Base-by-base conservation (phyloP, 1,140 invertebrate genomes). In the Drosophila sp. region DNA sequence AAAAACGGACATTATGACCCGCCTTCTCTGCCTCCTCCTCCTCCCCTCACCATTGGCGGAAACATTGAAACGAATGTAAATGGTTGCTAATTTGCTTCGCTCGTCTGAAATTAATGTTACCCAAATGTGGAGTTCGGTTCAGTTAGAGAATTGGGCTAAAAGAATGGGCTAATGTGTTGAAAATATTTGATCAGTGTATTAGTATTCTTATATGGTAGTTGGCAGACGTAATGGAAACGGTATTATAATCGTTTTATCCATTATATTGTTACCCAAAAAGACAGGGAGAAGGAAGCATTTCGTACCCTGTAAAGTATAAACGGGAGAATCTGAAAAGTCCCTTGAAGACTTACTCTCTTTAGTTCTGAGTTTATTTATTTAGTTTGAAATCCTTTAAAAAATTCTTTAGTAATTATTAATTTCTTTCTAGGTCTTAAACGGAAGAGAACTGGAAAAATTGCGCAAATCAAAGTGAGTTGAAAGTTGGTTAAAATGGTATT, bases 61-160 rank as follows among this genome's bases (percentile, higher is more conserved):
- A 76, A 50, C 79, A 84, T 79, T 89, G 56, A 62, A 76, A 50
- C 79, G 82, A 79, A 86, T 87, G 76, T 79, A 76, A 70, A 81
- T 83, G 70, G 66, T 76, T 71, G 70, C 83, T 86, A 86, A 89
- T 86, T 86, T 83, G 79, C 60, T 69, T 66, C 33, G 7, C 64
- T 62, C 50, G 17, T 62, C 66, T 62, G 55, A 68, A 79, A 79
- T 70, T 75, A 82, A 87, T 72, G 60, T 60, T 61, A 71, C 40
- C 32, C 55, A 4, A 80, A 85, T 63, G 68, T 68, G 38, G 44
- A 65, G 44, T 50, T 8, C 1, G 25, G 23, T 50, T 40, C 60
- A 41, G 65, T 47, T 56, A 6, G 11, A n/a, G 35, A 35, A 57
- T 7, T 29, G 38, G 35, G 35, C 35, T 38, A 11, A 38, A 38